Percentiles rank a stretch among this genome's conserved stretches.
Conservation (phyloP, 2,113 vertebrate species). For the Clarias gariepinus region DNA sequence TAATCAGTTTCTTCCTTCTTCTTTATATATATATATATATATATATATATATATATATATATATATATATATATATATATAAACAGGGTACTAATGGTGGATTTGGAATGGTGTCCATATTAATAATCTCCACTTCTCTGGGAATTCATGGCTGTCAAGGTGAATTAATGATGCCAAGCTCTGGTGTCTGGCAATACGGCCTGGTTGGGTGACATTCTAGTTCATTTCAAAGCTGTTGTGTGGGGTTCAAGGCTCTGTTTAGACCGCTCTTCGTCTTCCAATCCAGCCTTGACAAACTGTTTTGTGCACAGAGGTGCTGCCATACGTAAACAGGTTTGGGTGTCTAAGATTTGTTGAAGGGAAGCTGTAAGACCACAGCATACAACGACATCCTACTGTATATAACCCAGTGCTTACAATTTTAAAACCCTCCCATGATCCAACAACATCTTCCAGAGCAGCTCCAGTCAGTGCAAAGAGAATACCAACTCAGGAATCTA, state of each 20-base stretch:
- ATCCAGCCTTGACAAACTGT: background rate
- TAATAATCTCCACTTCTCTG: background rate
- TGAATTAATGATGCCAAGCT: background rate
- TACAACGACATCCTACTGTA: background rate
- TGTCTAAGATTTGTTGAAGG: background rate
- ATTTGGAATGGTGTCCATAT: no score
- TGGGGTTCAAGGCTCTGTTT: background rate
- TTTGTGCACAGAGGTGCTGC: background rate
- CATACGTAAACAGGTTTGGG: background rate
- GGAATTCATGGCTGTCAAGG: background rate
- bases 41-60: no score
- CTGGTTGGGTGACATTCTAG: background rate
- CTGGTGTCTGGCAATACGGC: background rate
- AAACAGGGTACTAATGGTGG: no score
- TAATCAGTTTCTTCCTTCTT: no score
- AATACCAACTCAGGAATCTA: conserved; percentile 5
- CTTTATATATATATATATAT: no score
- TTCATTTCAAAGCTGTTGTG: background rate
- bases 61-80: no score
- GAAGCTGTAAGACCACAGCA: background rate
- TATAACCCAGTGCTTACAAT: background rate
- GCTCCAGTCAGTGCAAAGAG: background rate
- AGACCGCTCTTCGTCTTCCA: background rate
- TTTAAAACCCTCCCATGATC: background rate
- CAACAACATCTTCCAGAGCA: background rate